Conservation (phyloP, 2,113 vertebrate species). For the Paradoxurus hermaphroditus region DNA sequence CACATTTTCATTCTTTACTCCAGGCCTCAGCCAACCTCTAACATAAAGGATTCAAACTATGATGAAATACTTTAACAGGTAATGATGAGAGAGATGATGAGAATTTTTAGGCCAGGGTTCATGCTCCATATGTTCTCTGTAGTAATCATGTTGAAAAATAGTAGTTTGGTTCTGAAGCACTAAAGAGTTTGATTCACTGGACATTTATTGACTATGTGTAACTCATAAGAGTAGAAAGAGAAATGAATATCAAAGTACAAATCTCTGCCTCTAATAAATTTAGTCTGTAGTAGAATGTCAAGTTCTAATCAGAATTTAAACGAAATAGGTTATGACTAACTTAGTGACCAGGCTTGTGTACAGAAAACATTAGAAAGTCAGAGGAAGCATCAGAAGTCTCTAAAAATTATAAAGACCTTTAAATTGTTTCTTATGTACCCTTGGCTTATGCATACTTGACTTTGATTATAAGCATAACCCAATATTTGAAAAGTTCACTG, state of each 20-base stretch:
- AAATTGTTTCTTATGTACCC: conserved; percentile 54
- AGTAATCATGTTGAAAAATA: conserved; percentile 76
- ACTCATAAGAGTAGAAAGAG: conserved; percentile 22
- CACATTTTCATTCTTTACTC: conserved; percentile 71
- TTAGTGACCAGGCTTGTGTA: not conserved
- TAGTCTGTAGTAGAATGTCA: not conserved
- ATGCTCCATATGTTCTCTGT: conserved; percentile 69
- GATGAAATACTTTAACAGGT: conserved; percentile 70
- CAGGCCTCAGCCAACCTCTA: conserved; percentile 56
- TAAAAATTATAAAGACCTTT: conserved; percentile 40
- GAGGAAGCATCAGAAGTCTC: not conserved
- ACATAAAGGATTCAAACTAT: conserved; percentile 66
- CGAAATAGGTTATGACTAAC: conserved; percentile 26
- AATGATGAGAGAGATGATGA: conserved; percentile 69
- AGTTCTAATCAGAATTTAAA: conserved; percentile 13
- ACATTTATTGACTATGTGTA: conserved; percentile 61
- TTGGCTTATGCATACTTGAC: conserved; percentile 73
- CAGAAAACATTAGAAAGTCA: conserved; percentile 18
- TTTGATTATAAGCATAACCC: conserved; percentile 74
- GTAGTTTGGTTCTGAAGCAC: conserved; percentile 46
- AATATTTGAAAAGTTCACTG: conserved; percentile 79
- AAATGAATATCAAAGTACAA: conserved; percentile 25
- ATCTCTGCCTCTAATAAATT: not conserved
- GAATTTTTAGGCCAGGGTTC: conserved; percentile 71
- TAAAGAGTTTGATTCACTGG: conserved; percentile 62